Conservation (phyloP, 2,797 vertebrate species). For the Chaenodraco wilsoni region DNA sequence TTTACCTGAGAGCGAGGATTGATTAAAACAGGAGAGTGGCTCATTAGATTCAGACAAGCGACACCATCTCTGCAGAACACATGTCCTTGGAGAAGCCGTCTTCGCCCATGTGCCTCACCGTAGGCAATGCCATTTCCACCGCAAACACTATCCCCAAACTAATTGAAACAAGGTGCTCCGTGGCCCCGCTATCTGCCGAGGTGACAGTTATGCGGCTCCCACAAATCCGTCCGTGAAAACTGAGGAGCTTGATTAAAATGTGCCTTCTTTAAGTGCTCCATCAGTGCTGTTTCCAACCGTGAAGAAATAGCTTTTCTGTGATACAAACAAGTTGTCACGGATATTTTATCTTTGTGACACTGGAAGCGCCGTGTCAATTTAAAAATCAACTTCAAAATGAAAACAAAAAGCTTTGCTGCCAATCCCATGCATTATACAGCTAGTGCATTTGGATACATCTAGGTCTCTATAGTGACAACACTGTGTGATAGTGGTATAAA, state of each 20-base stretch:
- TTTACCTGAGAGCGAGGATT: constrained; percentile 42
- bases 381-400: constrained; percentile 47
- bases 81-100: constrained; percentile 60
- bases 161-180: constrained; percentile 79
- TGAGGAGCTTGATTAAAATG: constrained; percentile 69
- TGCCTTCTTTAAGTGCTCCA: constrained; percentile 59
- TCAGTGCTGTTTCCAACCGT: constrained; percentile 49
- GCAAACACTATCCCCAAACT: constrained; percentile 62
- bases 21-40: constrained; percentile 75
- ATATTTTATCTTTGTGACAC: constrained; percentile 61
- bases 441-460: constrained; percentile 15
- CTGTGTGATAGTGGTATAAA: background rate
- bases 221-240: constrained; percentile 58
- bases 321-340: constrained; percentile 63
- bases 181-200: constrained; percentile 56
- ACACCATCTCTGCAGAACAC: constrained; percentile 69
- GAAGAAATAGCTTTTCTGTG: constrained; percentile 61
- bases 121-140: constrained; percentile 55
- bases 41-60: constrained; percentile 77
- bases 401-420: constrained; percentile 37
- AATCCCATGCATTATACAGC: constrained; percentile 44
- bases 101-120: constrained; percentile 40
- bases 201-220: constrained; percentile 59
- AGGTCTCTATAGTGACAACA: constrained; percentile 9
- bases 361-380: constrained; percentile 49